Conservation (phyloP, 2,113 vertebrate species). For the Oreochromis aureus region DNA sequence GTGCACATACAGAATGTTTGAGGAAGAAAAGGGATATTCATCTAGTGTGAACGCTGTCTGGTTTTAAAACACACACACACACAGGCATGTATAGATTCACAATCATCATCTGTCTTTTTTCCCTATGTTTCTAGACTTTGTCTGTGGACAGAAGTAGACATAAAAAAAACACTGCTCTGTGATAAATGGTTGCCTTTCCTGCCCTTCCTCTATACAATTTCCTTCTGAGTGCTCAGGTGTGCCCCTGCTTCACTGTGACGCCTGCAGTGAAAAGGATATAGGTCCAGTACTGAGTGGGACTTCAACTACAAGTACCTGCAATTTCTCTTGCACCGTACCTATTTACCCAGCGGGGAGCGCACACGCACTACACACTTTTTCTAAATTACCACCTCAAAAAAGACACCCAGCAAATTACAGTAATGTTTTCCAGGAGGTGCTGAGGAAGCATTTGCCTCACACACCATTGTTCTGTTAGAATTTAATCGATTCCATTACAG, state of each 20-base stretch:
- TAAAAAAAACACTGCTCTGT: neutral
- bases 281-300: neutral
- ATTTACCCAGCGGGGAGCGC: neutral
- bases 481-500: neutral
- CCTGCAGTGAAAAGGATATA: neutral
- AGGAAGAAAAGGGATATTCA: neutral
- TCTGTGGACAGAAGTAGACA: neutral
- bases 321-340: neutral
- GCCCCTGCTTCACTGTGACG: neutral
- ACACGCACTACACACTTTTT: neutral
- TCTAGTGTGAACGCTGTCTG: neutral
- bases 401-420: constrained; percentile 8
- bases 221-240: neutral
- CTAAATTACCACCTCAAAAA: neutral
- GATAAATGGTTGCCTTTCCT: neutral
- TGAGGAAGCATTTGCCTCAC: constrained; percentile 8
- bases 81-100: neutral
- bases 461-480: neutral
- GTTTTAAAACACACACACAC: neutral
- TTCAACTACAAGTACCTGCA: constrained; percentile 1
- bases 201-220: neutral
- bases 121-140: neutral
- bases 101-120: neutral
- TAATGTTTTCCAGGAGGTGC: constrained; percentile 8
- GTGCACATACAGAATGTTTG: constrained; percentile 9